Conservation (phyloP, 2,888 invertebrate species). For the Pedicia rivosa region DNA sequence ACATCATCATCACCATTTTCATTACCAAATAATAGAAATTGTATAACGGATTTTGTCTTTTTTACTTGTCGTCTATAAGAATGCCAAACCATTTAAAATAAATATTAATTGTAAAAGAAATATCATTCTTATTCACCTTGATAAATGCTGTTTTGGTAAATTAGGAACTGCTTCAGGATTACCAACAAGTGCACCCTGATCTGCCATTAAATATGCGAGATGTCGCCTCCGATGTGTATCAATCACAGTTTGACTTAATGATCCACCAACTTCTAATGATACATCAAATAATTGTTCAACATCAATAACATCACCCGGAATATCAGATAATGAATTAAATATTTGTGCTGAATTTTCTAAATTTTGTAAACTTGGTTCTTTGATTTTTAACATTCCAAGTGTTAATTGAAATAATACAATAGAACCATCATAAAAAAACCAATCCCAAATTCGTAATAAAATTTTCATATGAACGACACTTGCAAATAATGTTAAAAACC, state of each 20-base stretch:
- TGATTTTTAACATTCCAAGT: constrained; percentile 84
- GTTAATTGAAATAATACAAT: constrained; percentile 88
- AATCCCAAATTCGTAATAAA: constrained; percentile 76
- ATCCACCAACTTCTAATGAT: constrained; percentile 59
- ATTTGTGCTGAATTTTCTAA: constrained; percentile 95
- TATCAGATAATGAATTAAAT: constrained; percentile 91
- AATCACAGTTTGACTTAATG: constrained; percentile 52
- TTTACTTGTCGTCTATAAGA: constrained; percentile 62
- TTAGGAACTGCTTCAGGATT: constrained; percentile 81
- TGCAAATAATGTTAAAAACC: constrained; percentile 95
- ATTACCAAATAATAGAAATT: constrained; percentile 73
- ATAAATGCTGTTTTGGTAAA: constrained; percentile 84
- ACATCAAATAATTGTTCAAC: constrained; percentile 70
- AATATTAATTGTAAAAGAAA: no score
- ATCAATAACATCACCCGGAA: constrained; percentile 87
- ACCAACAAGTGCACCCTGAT: constrained; percentile 83
- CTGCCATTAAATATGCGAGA: constrained; percentile 91
- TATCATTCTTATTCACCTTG: constrained; percentile 10
- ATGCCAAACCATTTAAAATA: no score
- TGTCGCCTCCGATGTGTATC: constrained; percentile 85
- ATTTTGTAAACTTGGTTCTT: constrained; percentile 63
- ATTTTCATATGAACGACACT: constrained; percentile 95
- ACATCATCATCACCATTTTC: constrained; percentile 63
- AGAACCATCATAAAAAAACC: constrained; percentile 93
- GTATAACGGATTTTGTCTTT: constrained; percentile 78